Base-by-base conservation (phyloP, 2,113 vertebrate species). In the Perca schrenkii region DNA sequence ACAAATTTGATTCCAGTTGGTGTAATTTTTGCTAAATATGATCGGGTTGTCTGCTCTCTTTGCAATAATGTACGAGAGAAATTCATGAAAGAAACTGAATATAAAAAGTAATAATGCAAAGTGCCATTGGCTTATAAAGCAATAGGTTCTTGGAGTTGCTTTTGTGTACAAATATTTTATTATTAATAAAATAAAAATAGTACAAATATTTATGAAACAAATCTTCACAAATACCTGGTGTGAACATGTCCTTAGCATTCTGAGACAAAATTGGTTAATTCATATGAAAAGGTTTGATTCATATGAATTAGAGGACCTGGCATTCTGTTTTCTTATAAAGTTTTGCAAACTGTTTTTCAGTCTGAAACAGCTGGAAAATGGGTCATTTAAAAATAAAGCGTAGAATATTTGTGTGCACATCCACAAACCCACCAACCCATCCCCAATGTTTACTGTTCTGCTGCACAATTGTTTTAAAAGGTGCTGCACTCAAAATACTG, bases 1-100 rank as follows among this genome's bases (percentile, higher is more conserved):
- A 78, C 54, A 60, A 81, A 75, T 78, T 2, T 8, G 43, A 53
- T 31, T 75, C 28, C 47, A 54, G 28, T 34, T 25, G 2, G n/a
- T 56, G n/a, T 53, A 14, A 17, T 71, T 65, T 65, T 8, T 47
- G 47, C 2, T 19, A 13, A 64, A 72, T 34, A 53, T 31, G 16
- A 56, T 25, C 11, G 2, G 4, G 62, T 50, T 57, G 21, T 49
- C 47, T 52, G 16, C n/a, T 40, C 15, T 57, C 46, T 49, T 14
- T 54, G 10, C 22, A 57, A 10, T 28, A 11, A 40, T 54, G 13
- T 1, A 16, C 11, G 2, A 16, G 21, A 31, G 47, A n/a, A 6
- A 43, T 34, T 19, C 16, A 21, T 22, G 3, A 10, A 15, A 31
- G 63, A 28, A 40, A 17, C 11, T 68, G 25, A 61, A 49, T 14